phyloP scores from a whole-genome alignment of 2,113 vertebrate species.

The Neopipo cinnamomea region DNA sequence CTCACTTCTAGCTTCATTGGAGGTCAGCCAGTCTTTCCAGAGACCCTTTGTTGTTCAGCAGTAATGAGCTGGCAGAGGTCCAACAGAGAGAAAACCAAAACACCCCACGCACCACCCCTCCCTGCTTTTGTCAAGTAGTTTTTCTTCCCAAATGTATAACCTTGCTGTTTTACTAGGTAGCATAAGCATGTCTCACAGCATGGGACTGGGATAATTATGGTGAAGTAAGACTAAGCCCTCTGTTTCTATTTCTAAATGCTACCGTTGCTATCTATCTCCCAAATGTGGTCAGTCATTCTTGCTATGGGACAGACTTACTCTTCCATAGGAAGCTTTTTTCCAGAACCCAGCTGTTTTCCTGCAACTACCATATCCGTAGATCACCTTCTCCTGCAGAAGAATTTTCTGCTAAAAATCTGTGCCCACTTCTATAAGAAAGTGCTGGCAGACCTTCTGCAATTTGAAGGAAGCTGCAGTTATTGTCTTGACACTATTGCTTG shows the following conservation, averaged over 20 bases:
- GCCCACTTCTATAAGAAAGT: not conserved
- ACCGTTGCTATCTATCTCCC: rapidly evolving
- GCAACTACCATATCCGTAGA: not conserved
- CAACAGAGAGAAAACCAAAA: not conserved
- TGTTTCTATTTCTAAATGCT: not conserved
- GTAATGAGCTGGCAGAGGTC: not conserved
- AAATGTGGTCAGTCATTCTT: not conserved
- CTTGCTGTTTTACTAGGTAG: not conserved
- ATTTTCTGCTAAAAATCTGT: not conserved
- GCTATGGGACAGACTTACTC: not conserved
- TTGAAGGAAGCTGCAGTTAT: not conserved
- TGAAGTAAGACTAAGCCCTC: not conserved
- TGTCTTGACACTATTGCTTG: not conserved
- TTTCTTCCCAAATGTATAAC: not conserved
- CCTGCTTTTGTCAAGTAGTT: not conserved
- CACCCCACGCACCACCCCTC: not conserved
- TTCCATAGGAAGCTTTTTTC: not conserved
- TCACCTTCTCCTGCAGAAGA: not conserved
- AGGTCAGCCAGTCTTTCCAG: not conserved
- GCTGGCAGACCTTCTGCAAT: not conserved
- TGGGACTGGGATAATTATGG: not conserved
- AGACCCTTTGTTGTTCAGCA: not conserved
- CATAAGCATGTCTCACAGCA: not conserved
- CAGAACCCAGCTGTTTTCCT: not conserved
- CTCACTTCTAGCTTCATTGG: not conserved